Evolutionary conservation across 2,888 invertebrate species (phyloP).

Genomic region (Dione vanillae): DNA sequence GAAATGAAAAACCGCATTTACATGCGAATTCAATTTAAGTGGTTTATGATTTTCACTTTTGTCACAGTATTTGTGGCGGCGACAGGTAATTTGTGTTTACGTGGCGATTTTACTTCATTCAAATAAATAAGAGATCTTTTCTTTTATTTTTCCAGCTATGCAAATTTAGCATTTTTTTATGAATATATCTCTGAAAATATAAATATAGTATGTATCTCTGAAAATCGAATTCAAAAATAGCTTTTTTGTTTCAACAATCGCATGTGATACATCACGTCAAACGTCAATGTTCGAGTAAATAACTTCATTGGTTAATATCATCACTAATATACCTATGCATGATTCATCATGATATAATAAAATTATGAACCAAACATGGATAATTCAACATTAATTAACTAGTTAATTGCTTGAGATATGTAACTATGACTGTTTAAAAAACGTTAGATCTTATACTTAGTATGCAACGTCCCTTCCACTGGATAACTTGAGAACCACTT

Average conservation of each 20-base stretch:
- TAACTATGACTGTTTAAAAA: neutral
- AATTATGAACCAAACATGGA: neutral
- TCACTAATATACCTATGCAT: too few relatives aligned
- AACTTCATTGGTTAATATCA: neutral
- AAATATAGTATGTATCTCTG: too few relatives aligned
- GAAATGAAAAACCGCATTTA: slow-evolving; percentile 21
- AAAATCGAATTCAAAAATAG: too few relatives aligned
- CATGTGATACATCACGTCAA: too few relatives aligned
- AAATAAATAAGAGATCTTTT: neutral
- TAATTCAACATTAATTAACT: too few relatives aligned
- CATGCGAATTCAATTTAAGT: slow-evolving; percentile 24
- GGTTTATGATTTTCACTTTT: slow-evolving; percentile 11
- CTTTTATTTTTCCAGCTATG: neutral
- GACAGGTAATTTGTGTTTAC: slow-evolving; percentile 13
- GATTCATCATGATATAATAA: slow-evolving; percentile 10
- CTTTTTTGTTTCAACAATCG: too few relatives aligned
- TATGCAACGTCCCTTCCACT: neutral
- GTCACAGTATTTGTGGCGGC: slow-evolving; percentile 3
- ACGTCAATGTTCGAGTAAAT: too few relatives aligned
- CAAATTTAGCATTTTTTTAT: neutral
- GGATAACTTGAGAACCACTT: neutral
- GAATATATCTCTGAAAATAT: too few relatives aligned
- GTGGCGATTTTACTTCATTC: neutral
- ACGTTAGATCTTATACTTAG: neutral
- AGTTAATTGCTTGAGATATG: too few relatives aligned